phyloP scores from a whole-genome alignment of 2,888 invertebrate species.

The Hydropsyche betteni region DNA sequence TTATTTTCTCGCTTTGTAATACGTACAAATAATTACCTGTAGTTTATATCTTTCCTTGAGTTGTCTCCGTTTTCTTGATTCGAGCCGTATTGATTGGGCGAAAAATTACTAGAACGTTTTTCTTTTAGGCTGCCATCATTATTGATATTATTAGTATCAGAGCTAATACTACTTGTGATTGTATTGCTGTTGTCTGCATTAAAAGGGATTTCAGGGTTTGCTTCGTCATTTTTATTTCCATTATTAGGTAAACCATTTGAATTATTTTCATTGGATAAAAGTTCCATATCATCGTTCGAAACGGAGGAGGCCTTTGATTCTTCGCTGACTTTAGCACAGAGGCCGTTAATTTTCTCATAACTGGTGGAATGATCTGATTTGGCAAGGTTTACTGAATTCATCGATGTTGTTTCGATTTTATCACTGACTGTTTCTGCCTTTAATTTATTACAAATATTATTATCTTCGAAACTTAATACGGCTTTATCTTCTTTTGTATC shows the following conservation, averaged over 20 bases:
- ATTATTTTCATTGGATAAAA: constrained; percentile 41
- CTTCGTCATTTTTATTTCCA: constrained; percentile 42
- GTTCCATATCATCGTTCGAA: constrained; percentile 48
- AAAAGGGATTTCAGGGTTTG: constrained; percentile 13
- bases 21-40: constrained; percentile 31
- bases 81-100: constrained; percentile 31
- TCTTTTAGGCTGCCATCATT: constrained; percentile 40
- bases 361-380: constrained; percentile 49
- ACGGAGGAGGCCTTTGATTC: constrained; percentile 49
- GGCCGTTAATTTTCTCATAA: constrained; percentile 49
- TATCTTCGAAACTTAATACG: constrained; percentile 43
- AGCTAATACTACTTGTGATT: constrained; percentile 49
- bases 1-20: neutral
- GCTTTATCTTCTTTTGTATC: constrained; percentile 41
- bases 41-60: constrained; percentile 45
- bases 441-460: constrained; percentile 25
- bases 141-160: constrained; percentile 48
- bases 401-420: constrained; percentile 42
- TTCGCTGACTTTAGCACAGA: constrained; percentile 46
- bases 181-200: constrained; percentile 46
- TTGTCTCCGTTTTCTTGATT: constrained; percentile 42
- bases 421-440: constrained; percentile 41
- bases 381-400: constrained; percentile 42
- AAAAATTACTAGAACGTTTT: constrained; percentile 40
- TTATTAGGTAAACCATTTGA: constrained; percentile 31